Conservation (phyloP, 2,888 invertebrate genomes). For the Rapana venosa region DNA sequence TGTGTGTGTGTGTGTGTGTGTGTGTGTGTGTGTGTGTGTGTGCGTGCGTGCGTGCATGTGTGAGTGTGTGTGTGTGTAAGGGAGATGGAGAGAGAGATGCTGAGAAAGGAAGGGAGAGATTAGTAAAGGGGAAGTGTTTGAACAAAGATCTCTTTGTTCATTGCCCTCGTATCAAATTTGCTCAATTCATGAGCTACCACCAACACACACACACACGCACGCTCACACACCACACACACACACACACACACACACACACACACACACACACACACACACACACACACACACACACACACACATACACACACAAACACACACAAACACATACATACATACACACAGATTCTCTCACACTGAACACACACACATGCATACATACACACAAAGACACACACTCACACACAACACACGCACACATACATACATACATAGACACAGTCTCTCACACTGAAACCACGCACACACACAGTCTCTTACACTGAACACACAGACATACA, state of each 20-base stretch:
- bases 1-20: too few relatives aligned
- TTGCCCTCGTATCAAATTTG: too few relatives aligned
- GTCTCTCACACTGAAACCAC: background rate
- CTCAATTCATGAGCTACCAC: background rate
- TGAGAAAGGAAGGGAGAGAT: background rate
- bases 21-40: too few relatives aligned
- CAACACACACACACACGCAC: background rate
- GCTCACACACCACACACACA: background rate
- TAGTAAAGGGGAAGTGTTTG: background rate
- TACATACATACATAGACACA: background rate
- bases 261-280: background rate
- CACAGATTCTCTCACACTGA: background rate
- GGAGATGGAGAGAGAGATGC: background rate
- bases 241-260: background rate
- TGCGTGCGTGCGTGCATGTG: too few relatives aligned
- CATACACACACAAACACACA: background rate
- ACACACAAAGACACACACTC: background rate
- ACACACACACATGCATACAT: background rate
- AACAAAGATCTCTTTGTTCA: too few relatives aligned
- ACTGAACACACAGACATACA: background rate
- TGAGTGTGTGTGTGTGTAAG: background rate
- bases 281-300: conserved; percentile 10
- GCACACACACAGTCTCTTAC: background rate
- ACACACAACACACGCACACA: conserved; percentile 13
- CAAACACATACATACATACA: background rate